A percentile compares a stretch with the other conserved stretches of the same genome.
Evolutionary conservation across 2,797 vertebrate genomes (phyloP).

Genomic region (Catamblyrhynchus diadema): DNA sequence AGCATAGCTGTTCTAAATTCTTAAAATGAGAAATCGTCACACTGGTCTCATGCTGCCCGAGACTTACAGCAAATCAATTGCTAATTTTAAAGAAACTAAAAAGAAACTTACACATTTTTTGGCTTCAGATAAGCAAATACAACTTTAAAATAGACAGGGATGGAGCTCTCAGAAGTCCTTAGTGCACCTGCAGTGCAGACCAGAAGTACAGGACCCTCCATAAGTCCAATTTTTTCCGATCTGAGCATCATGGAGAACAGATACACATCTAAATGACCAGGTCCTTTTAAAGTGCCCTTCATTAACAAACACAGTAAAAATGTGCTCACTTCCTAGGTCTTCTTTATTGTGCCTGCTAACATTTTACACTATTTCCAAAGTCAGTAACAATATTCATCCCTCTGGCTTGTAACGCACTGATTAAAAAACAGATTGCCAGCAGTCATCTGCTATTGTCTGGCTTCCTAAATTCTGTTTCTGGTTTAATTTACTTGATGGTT

Average conservation of each 20-base stretch:
- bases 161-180: background rate
- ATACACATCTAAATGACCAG: background rate
- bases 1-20: background rate
- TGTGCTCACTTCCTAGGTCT: constrained; percentile 28
- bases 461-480: constrained; percentile 68
- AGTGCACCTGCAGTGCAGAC: background rate
- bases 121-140: background rate
- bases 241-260: background rate
- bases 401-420: constrained; percentile 73
- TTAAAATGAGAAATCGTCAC: constrained; percentile 23
- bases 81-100: constrained; percentile 32
- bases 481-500: constrained; percentile 75
- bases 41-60: background rate
- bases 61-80: background rate
- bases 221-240: background rate
- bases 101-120: constrained; percentile 4
- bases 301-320: constrained; percentile 30
- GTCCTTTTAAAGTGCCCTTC: background rate
- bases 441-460: constrained; percentile 76
- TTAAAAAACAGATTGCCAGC: constrained; percentile 78
- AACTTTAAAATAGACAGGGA: background rate
- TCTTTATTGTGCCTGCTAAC: constrained; percentile 63
- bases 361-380: constrained; percentile 44
- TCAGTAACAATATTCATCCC: constrained; percentile 69
- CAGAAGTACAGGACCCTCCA: background rate